These are phyloP conservation scores for Crotalus horridus DNA, from an alignment of 2,113 vertebrate species.

Conservation along the genomic window DNA sequence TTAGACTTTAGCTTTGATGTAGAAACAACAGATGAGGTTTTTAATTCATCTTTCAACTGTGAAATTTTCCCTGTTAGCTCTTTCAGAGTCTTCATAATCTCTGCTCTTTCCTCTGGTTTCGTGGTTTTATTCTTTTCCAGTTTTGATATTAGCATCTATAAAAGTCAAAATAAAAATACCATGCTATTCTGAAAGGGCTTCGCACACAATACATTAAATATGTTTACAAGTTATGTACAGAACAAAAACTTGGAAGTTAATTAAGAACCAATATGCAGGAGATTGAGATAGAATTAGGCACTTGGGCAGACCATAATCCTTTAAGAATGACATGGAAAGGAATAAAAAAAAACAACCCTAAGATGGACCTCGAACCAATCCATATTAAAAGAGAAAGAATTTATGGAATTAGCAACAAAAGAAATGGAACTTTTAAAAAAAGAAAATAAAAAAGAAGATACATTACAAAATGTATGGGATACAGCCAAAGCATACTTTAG, in stretches of 20 bases:
- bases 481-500: no score
- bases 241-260: background rate
- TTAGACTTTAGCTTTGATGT: slow-evolving; percentile 85
- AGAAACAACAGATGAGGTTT: slow-evolving; percentile 73
- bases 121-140: slow-evolving; percentile 92
- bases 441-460: no score
- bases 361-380: no score
- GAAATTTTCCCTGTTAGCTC: slow-evolving; percentile 91
- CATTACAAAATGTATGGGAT: no score
- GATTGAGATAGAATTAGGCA: no score
- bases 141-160: slow-evolving; percentile 90
- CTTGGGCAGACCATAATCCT: no score
- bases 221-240: background rate
- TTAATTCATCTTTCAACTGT: slow-evolving; percentile 91
- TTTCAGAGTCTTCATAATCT: slow-evolving; percentile 96
- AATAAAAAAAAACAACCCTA: no score
- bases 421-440: no score
- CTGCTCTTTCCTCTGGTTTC: slow-evolving; percentile 94
- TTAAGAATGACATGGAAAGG: no score
- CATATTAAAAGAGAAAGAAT: no score
- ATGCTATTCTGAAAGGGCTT: background rate
- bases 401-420: no score
- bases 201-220: background rate
- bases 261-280: no score
- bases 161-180: slow-evolving; percentile 24